Evolutionary conservation across 2,797 vertebrate genomes (phyloP).

Genomic region (Anolis apletophallus): DNA sequence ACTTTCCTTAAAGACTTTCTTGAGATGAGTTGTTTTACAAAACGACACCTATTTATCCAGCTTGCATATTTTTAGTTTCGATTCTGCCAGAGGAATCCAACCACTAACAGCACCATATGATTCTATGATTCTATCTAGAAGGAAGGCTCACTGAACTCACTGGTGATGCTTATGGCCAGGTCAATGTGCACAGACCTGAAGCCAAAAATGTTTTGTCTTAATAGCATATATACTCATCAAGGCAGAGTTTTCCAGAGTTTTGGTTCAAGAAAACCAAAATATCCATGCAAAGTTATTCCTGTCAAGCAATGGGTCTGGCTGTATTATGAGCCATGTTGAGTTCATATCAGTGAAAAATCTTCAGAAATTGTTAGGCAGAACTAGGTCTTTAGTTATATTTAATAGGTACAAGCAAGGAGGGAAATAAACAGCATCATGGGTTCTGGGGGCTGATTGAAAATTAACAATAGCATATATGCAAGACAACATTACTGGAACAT

Average conservation of each 20-base stretch:
- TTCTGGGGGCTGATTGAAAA: neutral
- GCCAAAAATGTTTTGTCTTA: neutral
- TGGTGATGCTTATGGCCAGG: neutral
- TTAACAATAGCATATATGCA: neutral
- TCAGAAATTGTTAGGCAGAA: too few relatives aligned
- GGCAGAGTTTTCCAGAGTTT: neutral
- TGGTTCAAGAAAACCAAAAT: neutral
- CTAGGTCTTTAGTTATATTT: neutral
- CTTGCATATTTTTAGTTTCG: slow-evolving; percentile 1
- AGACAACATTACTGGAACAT: neutral
- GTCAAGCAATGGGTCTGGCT: neutral
- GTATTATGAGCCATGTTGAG: neutral
- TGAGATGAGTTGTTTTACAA: neutral
- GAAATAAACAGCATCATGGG: neutral
- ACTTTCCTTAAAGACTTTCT: neutral
- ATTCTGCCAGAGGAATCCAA: neutral
- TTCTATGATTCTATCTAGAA: too few relatives aligned
- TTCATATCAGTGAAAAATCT: neutral
- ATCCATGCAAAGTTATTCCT: neutral
- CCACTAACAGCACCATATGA: neutral
- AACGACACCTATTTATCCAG: neutral
- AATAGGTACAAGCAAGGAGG: too few relatives aligned
- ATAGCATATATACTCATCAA: neutral
- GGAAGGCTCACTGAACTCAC: neutral
- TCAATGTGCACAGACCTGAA: neutral